A percentile compares a stretch with the other conserved stretches of the same genome.
These are phyloP conservation scores for Pseudachorutes palmiensis DNA, from an alignment of 1,140 invertebrate genomes.

Conservation along the genomic window DNA sequence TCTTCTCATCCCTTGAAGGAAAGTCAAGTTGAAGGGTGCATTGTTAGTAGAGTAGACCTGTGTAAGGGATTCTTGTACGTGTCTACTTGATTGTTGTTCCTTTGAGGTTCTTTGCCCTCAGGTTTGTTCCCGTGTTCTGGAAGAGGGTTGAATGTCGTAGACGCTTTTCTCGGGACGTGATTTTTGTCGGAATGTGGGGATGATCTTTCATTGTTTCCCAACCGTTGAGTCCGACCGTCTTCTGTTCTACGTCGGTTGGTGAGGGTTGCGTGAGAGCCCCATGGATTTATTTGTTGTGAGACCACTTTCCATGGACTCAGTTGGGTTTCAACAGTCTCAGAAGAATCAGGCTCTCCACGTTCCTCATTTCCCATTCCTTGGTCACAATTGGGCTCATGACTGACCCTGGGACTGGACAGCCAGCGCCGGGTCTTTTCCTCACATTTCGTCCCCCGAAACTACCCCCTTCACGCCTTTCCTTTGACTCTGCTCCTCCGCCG, in stretches of 20 bases:
- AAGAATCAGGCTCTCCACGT: too few species aligned
- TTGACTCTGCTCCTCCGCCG: conserved; percentile 36
- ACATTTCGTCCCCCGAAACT: neutral
- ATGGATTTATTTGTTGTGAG: neutral
- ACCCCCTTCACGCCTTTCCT: neutral
- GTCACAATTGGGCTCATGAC: neutral
- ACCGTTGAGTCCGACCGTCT: neutral
- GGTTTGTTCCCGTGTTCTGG: neutral
- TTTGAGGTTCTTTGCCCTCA: neutral
- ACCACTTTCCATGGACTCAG: neutral
- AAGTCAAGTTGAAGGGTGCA: too few species aligned
- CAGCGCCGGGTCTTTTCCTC: neutral
- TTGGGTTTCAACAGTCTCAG: neutral
- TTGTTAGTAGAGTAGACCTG: too few species aligned
- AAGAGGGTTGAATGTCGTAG: neutral
- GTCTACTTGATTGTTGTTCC: too few species aligned
- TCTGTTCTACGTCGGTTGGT: neutral
- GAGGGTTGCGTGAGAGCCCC: neutral
- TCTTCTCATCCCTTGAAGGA: too few species aligned
- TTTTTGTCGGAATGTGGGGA: neutral
- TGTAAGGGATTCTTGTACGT: too few species aligned
- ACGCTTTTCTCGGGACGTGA: neutral
- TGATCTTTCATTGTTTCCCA: neutral
- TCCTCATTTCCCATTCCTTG: neutral
- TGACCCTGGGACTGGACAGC: neutral